Evolutionary conservation across 2,797 vertebrate genomes (phyloP).

Genomic region (Sebastes iracundus): DNA sequence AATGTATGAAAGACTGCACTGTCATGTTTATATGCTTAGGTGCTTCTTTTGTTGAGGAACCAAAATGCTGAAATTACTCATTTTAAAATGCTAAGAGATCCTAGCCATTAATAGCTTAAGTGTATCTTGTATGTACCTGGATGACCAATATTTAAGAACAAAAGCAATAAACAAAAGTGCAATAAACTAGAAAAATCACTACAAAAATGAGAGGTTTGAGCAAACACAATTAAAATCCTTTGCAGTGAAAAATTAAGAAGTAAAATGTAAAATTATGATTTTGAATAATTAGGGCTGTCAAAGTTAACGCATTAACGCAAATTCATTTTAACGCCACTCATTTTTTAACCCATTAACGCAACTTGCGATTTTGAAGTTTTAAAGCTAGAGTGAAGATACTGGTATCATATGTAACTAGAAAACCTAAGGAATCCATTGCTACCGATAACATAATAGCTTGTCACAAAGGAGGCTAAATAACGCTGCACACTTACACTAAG

Average conservation of each 20-base stretch:
- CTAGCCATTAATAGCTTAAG: background rate
- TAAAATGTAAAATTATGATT: background rate
- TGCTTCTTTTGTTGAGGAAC: background rate
- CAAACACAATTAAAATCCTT: background rate
- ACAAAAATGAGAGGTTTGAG: background rate
- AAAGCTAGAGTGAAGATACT: too few species aligned
- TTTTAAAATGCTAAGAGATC: background rate
- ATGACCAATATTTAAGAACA: background rate
- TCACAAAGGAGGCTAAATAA: too few species aligned
- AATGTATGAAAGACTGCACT: background rate
- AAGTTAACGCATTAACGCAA: too few species aligned
- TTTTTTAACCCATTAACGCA: too few species aligned
- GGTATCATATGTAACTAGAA: too few species aligned
- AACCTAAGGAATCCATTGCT: too few species aligned
- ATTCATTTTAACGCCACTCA: too few species aligned
- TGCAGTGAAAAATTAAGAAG: background rate
- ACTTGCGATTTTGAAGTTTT: accelerated
- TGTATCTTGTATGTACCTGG: background rate
- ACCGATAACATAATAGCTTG: too few species aligned
- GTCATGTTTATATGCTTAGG: background rate
- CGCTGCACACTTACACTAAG: too few species aligned
- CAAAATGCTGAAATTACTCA: background rate
- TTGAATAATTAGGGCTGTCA: background rate
- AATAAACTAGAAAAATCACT: background rate
- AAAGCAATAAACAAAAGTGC: background rate